Conservation (phyloP, 1,140 invertebrate species). For the Gerris buenoi region DNA sequence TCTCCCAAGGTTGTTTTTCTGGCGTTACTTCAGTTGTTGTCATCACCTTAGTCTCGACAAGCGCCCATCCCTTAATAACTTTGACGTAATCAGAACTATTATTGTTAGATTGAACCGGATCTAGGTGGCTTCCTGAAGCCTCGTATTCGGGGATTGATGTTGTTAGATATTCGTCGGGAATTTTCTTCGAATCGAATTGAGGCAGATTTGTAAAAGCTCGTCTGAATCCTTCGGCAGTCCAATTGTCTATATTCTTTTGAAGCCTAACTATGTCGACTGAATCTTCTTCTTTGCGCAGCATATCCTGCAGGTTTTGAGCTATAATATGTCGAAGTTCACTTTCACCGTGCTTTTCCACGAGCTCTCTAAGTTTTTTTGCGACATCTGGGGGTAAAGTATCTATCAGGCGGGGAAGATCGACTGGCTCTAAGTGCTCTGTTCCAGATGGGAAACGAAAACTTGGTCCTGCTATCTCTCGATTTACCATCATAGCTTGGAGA, state of each 20-base stretch:
- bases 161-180: slow-evolving; percentile 59
- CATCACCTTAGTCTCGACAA: slow-evolving; percentile 20
- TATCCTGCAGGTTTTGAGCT: slow-evolving; percentile 26
- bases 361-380: slow-evolving; percentile 26
- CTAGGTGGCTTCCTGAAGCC: slow-evolving; percentile 15
- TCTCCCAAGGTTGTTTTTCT: slow-evolving; percentile 36
- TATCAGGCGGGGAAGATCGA: slow-evolving; percentile 24
- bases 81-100: slow-evolving; percentile 17
- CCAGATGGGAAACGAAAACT: slow-evolving; percentile 19
- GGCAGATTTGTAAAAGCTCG: slow-evolving; percentile 16
- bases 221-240: slow-evolving; percentile 58
- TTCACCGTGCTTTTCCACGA: slow-evolving; percentile 5
- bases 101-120: slow-evolving; percentile 18
- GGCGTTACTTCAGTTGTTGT: slow-evolving; percentile 14
- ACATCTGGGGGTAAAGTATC: slow-evolving; percentile 24
- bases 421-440: slow-evolving; percentile 23
- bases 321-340: slow-evolving; percentile 26
- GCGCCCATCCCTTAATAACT: slow-evolving; percentile 17
- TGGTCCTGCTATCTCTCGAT: slow-evolving; percentile 19
- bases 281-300: slow-evolving; percentile 27
- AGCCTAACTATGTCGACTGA: slow-evolving; percentile 52
- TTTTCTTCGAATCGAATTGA: slow-evolving; percentile 44
- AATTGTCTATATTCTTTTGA: slow-evolving; percentile 68
- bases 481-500: slow-evolving; percentile 26
- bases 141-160: slow-evolving; percentile 32